Conservation (phyloP, 2,888 invertebrate species). For the Hirudinaria manillensis region DNA sequence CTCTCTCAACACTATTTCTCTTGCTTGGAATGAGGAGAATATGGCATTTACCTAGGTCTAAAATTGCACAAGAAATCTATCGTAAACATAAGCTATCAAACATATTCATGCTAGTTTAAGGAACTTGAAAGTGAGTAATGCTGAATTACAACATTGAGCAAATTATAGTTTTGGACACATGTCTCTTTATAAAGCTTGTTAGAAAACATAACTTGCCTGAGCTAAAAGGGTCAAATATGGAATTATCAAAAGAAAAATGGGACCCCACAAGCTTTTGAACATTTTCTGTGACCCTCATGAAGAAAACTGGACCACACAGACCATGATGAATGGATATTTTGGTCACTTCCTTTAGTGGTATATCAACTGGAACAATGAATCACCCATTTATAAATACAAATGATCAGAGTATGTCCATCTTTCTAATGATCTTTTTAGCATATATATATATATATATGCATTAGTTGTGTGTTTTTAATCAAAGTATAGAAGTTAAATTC, state of each 20-base stretch:
- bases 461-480: too few species aligned
- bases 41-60: neutral
- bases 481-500: too few species aligned
- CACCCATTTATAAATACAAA: neutral
- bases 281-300: slow-evolving; percentile 5
- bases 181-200: neutral
- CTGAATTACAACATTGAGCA: neutral
- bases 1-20: neutral
- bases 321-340: slow-evolving; percentile 29
- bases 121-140: too few species aligned
- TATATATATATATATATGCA: too few species aligned
- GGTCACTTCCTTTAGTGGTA: slow-evolving; percentile 15
- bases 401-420: neutral
- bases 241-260: neutral
- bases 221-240: neutral
- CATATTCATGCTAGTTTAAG: too few species aligned
- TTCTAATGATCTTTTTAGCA: too few species aligned
- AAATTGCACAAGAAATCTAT: neutral
- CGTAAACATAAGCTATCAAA: neutral
- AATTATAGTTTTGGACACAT: neutral
- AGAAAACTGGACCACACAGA: slow-evolving; percentile 32
- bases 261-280: neutral
- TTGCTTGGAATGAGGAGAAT: slow-evolving; percentile 16
- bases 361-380: slow-evolving; percentile 8
- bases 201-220: neutral